Conservation (phyloP, 2,888 invertebrate species). For the Chrysopilus asiliformis region DNA sequence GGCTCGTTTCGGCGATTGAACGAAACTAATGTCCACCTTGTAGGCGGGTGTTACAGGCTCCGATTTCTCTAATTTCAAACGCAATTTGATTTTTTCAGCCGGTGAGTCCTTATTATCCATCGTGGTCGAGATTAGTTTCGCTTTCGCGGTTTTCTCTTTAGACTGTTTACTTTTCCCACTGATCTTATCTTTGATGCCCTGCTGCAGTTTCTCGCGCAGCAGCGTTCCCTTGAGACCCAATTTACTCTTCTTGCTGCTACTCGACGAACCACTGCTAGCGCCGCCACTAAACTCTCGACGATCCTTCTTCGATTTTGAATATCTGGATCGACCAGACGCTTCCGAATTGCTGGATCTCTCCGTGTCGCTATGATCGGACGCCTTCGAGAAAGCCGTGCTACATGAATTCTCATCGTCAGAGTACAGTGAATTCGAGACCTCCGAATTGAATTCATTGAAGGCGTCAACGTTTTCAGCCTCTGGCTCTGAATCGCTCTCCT, state of each 20-base stretch:
- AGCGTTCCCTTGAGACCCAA: slow-evolving; percentile 16
- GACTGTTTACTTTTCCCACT: slow-evolving; percentile 19
- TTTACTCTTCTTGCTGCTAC: slow-evolving; percentile 23
- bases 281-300: slow-evolving; percentile 7
- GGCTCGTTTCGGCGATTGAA: slow-evolving; percentile 38
- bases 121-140: slow-evolving; percentile 19
- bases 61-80: slow-evolving; percentile 69
- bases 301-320: slow-evolving; percentile 10
- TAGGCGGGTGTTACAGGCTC: slow-evolving; percentile 68
- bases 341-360: slow-evolving; percentile 37
- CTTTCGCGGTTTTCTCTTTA: slow-evolving; percentile 13
- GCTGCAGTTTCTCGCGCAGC: slow-evolving; percentile 30
- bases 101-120: slow-evolving; percentile 8
- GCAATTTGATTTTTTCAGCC: slow-evolving; percentile 64
- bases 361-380: slow-evolving; percentile 42
- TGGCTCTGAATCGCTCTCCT: slow-evolving; percentile 49
- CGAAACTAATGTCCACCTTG: slow-evolving; percentile 66
- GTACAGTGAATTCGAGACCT: slow-evolving; percentile 40
- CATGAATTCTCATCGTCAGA: slow-evolving; percentile 47
- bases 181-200: slow-evolving; percentile 28
- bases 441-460: slow-evolving; percentile 31
- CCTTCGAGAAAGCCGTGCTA: slow-evolving; percentile 40
- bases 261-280: slow-evolving; percentile 4
- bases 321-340: slow-evolving; percentile 39
- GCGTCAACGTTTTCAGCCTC: slow-evolving; percentile 28